A percentile compares a stretch with the other conserved stretches of the same genome.
These are phyloP conservation scores for Cryptosula pallasiana DNA, from an alignment of 2,888 invertebrate species.

Conservation along the genomic window DNA sequence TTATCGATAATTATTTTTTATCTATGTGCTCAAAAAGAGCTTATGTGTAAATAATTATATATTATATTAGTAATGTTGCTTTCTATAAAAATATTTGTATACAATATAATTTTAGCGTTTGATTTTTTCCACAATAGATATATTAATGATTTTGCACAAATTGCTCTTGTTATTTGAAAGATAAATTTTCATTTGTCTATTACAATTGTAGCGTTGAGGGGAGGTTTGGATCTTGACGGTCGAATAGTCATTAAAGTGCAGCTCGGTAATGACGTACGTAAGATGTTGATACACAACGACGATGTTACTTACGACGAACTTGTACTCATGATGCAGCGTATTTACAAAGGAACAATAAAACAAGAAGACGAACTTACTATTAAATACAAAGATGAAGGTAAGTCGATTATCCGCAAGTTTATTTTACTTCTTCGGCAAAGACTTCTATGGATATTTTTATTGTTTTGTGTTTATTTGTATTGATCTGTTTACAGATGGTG, in stretches of 20 bases:
- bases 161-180: not conserved
- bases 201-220: slow-evolving; percentile 8
- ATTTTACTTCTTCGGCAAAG: not conserved
- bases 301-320: slow-evolving; percentile 65
- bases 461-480: not conserved
- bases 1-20: too few species aligned
- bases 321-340: slow-evolving; percentile 68
- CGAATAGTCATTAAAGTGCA: slow-evolving; percentile 55
- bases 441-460: not conserved
- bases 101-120: too few species aligned
- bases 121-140: too few species aligned
- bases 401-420: not conserved
- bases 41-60: too few species aligned
- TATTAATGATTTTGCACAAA: not conserved
- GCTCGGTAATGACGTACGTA: slow-evolving; percentile 64
- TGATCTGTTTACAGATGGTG: slow-evolving; percentile 59
- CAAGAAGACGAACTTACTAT: slow-evolving; percentile 65
- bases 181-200: too few species aligned
- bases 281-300: slow-evolving; percentile 68
- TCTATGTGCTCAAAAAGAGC: too few species aligned
- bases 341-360: slow-evolving; percentile 63
- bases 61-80: too few species aligned
- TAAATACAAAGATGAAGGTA: slow-evolving; percentile 69
- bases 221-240: not conserved
- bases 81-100: too few species aligned